Base-by-base conservation (phyloP, 2,113 vertebrate genomes). In the Triplophysa rosa region DNA sequence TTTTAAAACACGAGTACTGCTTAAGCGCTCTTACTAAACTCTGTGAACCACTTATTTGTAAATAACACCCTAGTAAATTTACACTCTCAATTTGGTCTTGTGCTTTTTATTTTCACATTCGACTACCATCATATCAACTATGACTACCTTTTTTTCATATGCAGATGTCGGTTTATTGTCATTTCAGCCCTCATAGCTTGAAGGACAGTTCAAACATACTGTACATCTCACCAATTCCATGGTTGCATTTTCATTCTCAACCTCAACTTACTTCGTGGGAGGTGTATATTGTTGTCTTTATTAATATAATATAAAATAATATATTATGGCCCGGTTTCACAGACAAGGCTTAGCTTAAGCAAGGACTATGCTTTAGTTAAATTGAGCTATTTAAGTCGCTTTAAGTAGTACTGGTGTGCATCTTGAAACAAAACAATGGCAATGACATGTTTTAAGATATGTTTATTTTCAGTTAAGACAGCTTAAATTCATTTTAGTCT, bases 21-120 rank as follows among this genome's bases (percentile, higher is more conserved):
- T 82, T 37, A 80, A 82, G 83, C 77, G 17, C 78, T 75, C 26
- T 84, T 79, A 82, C 72, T 79, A 77, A 79, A 79, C 71, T 71
- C 45, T 84, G 66, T 84, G 66, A 84, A 84, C 80, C 77, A 84
- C 80, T 79, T 76, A 23, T 81, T 65, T 82, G 80, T 84, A 76
- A 76, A 71, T 52, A 71, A 75, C 71, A 82, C 59, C 56, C 23
- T 77, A 82, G 77, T 82, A 72, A 77, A 84, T 66, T 45, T 84
- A 70, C 37, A 70, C 66, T 59, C 67, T 65, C 71, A 33, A 14
- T 73, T 72, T 59, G 19, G 58, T 52, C 59, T 72, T 56, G 14
- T 69, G 49, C 26, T n/a, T 74, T 71, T 62, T 67, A 33, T 81
- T 75, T 37, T 49, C 11, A 9, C 1, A n/a, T n/a, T 23, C 16